Base-by-base conservation (phyloP, 2,797 vertebrate genomes). In the Sebastes taczanowskii region DNA sequence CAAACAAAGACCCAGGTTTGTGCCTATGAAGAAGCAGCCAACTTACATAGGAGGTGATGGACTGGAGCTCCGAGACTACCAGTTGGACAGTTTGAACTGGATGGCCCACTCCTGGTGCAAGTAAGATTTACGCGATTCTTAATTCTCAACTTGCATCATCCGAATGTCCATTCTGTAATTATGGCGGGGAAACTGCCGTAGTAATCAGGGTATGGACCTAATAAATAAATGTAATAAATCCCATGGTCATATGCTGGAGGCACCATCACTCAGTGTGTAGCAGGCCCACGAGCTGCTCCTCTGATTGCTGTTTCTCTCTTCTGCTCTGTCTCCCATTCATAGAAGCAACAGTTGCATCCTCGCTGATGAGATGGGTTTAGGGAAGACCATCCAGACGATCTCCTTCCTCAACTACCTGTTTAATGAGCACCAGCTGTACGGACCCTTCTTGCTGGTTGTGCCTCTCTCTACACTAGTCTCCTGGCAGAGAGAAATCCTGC, bases 91-190 rank as follows among this genome's bases (percentile, higher is more conserved):
- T 76, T 94, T 99, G 88, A 99, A 99, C 86, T 99, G 98, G 98
- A 97, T 99, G 95, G 98, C 98, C 80, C 99, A 99, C 86, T 99
- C 99, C 8, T 99, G 99, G 98, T 99, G 98, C 99, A 99, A 99
- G 99, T 99, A 97, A 82, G 98, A 93, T 14, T 34, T 30, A 23
- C 22, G 2, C 27, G 29, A 8, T 78, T 4, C 30, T 74, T 71
- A 3, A 20, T 53, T 64, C 7, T 42, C 13, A 70, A 2, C 7
- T 35, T 73, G 22, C 5, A 56, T 69, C 22, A 23, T 22, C n/a
- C 1, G 1, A 4, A 38, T 13, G 8, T 71, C 56, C 6, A 18
- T 68, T 18, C 8, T 67, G 32, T 71, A 25, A 25, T 20, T 38
- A 53, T n/a, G 7, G 18, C 1, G 5, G 8, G 13, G 11, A 6